A percentile compares a stretch with the other conserved stretches of the same genome.
Evolutionary conservation across 2,113 vertebrate genomes (phyloP).

Genomic region (Labeo catla): DNA sequence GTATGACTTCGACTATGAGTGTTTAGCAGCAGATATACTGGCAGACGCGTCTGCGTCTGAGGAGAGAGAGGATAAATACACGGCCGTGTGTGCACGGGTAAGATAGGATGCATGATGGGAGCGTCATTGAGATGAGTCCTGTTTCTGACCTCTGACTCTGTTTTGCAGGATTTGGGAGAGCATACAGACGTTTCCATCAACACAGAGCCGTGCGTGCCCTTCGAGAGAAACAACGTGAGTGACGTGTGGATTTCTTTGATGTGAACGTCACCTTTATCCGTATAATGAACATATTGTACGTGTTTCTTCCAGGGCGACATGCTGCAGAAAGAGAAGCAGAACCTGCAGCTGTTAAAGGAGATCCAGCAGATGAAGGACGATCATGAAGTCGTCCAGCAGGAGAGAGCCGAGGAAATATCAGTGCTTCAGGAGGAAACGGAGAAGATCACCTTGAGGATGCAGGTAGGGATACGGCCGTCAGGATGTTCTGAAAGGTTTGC

Average conservation of each 20-base stretch:
- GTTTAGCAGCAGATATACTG: background rate
- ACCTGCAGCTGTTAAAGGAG: slow-evolving; percentile 67
- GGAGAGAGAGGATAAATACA: background rate
- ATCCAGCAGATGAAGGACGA: slow-evolving; percentile 69
- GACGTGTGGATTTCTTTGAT: background rate
- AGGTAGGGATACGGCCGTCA: slow-evolving; percentile 70
- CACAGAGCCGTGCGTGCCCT: slow-evolving; percentile 80
- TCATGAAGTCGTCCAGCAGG: slow-evolving; percentile 61
- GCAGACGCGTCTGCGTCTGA: background rate
- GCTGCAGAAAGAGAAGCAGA: slow-evolving; percentile 77
- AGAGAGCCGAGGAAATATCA: slow-evolving; percentile 60
- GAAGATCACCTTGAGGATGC: slow-evolving; percentile 66
- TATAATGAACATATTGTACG: background rate
- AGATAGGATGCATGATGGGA: background rate
- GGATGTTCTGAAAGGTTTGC: background rate
- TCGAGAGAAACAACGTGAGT: slow-evolving; percentile 85
- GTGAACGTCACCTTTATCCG: no score
- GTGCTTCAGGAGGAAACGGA: slow-evolving; percentile 73
- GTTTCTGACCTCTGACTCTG: background rate
- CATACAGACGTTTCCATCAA: slow-evolving; percentile 77
- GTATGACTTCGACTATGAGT: background rate
- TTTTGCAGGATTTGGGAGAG: slow-evolving; percentile 73
- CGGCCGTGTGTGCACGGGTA: slow-evolving; percentile 66
- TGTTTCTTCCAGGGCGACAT: slow-evolving; percentile 80
- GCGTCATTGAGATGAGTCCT: background rate